Evolutionary conservation across 2,888 invertebrate species (phyloP).

Genomic region (Rhamnusium bicolor): DNA sequence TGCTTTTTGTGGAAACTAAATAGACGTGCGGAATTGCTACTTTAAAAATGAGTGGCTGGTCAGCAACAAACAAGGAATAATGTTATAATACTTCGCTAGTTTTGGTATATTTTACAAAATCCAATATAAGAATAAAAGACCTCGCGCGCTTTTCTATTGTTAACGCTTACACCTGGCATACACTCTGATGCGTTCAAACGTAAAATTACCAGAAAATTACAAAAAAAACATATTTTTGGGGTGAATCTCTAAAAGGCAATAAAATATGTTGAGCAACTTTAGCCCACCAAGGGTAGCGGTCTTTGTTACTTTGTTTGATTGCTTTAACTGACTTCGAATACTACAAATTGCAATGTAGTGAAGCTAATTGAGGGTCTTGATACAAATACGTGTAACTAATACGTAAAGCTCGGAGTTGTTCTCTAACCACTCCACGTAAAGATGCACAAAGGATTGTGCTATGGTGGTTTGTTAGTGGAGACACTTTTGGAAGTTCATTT

Average conservation of each 20-base stretch:
- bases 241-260: constrained; percentile 64
- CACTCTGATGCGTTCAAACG: constrained; percentile 60
- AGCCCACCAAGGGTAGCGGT: constrained; percentile 55
- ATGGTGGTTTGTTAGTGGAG: constrained; percentile 7
- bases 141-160: constrained; percentile 64
- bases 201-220: constrained; percentile 70
- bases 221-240: constrained; percentile 62
- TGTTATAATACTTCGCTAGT: constrained; percentile 27
- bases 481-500: constrained; percentile 28
- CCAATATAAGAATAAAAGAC: constrained; percentile 64
- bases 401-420: constrained; percentile 54
- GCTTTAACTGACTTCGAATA: constrained; percentile 50
- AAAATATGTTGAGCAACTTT: constrained; percentile 61
- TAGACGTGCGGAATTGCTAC: constrained; percentile 50
- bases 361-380: constrained; percentile 63
- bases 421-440: constrained; percentile 55
- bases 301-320: constrained; percentile 46
- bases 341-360: constrained; percentile 64
- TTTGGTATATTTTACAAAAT: constrained; percentile 62
- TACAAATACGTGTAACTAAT: constrained; percentile 64
- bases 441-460: constrained; percentile 50
- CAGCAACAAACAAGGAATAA: constrained; percentile 55
- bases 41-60: constrained; percentile 59
- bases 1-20: constrained; percentile 68
- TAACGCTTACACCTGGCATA: constrained; percentile 63